Evolutionary conservation across 2,888 invertebrate species (phyloP).

Genomic region (Masnerella sp.): DNA sequence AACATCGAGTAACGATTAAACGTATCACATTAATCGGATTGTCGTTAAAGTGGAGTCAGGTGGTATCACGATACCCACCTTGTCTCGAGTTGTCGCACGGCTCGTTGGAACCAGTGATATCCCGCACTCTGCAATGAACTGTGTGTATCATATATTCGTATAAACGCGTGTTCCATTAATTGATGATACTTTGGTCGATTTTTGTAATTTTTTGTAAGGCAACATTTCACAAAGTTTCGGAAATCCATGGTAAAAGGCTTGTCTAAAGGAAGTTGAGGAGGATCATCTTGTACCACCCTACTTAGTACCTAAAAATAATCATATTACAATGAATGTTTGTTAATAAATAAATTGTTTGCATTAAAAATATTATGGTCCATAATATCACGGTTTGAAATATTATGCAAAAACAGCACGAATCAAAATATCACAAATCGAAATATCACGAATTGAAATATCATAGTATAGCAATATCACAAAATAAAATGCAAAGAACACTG

Average conservation of each 20-base stretch:
- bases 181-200: constrained; percentile 96
- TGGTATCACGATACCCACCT: constrained; percentile 68
- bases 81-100: constrained; percentile 79
- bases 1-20: constrained; percentile 37
- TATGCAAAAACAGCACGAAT: too few species aligned
- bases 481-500: too few species aligned
- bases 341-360: too few species aligned
- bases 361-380: too few species aligned
- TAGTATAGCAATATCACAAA: too few species aligned
- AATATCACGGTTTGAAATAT: too few species aligned
- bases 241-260: constrained; percentile 89
- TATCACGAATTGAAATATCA: too few species aligned
- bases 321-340: too few species aligned
- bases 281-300: constrained; percentile 90
- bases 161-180: constrained; percentile 92
- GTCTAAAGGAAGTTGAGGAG: constrained; percentile 89
- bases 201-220: constrained; percentile 95
- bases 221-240: constrained; percentile 92
- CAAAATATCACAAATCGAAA: too few species aligned
- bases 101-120: constrained; percentile 86
- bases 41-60: background rate
- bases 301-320: constrained; percentile 75
- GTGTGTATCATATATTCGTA: constrained; percentile 85
- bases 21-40: constrained; percentile 23
- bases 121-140: constrained; percentile 68